Percentiles rank a stretch among this genome's conserved stretches.
Conservation (phyloP, 2,113 vertebrate species). For the Zosterops borbonicus region DNA sequence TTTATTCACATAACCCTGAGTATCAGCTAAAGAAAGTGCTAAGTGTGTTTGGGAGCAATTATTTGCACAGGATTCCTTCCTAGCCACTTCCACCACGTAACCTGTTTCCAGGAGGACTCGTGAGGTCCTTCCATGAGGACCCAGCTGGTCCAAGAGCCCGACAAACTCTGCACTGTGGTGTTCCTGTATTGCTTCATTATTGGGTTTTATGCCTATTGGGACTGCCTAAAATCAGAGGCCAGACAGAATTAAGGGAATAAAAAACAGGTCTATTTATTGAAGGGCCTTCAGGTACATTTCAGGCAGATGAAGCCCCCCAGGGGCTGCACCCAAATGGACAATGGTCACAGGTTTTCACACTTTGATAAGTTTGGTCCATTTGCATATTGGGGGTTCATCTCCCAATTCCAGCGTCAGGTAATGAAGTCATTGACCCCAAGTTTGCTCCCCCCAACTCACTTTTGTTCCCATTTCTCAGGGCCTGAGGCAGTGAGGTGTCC, state of each 20-base stretch:
- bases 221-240: neutral
- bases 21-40: neutral
- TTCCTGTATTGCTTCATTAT: neutral
- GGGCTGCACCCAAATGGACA: neutral
- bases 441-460: neutral
- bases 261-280: neutral
- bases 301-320: rapidly evolving
- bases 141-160: neutral
- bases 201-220: neutral
- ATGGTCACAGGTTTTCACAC: rapidly evolving
- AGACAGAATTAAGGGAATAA: neutral
- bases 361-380: neutral
- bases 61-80: neutral
- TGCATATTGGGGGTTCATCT: neutral
- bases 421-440: neutral
- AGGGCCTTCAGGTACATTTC: neutral
- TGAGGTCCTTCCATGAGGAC: too few species aligned
- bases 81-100: neutral
- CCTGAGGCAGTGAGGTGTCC: neutral
- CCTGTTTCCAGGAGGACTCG: rapidly evolving
- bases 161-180: neutral
- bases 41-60: neutral
- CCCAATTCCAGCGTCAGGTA: neutral
- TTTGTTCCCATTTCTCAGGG: neutral
- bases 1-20: neutral